phyloP scores from a whole-genome alignment of 2,113 vertebrate species.

The Zosterops pallidus region DNA sequence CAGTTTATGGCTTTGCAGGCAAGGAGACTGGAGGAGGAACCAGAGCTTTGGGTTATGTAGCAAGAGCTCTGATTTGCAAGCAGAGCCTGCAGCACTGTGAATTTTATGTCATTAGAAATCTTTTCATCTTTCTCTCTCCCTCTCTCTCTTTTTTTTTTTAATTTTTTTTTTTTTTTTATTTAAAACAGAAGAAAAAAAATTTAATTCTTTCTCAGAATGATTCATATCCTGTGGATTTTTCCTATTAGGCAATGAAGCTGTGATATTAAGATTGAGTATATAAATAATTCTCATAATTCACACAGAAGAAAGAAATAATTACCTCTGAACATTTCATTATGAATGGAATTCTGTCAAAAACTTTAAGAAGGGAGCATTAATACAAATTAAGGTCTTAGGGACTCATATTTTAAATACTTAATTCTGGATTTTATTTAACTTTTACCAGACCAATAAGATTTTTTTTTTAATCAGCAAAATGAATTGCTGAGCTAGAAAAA shows the following conservation, averaged over 20 bases:
- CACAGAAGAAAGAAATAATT: conserved; percentile 74
- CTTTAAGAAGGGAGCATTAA: conserved; percentile 65
- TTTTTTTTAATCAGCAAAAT: conserved; percentile 52
- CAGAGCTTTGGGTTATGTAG: conserved; percentile 4
- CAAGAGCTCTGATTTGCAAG: conserved; percentile 57
- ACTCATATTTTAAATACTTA: conserved; percentile 62
- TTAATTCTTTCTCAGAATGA: conserved; percentile 59
- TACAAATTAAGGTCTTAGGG: conserved; percentile 68
- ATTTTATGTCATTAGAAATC: conserved; percentile 70
- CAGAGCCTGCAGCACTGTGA: conserved; percentile 51
- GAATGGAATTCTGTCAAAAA: conserved; percentile 72
- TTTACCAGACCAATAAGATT: conserved; percentile 28
- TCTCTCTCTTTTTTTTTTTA: background rate
- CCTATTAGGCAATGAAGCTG: conserved; percentile 67
- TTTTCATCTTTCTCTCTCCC: conserved; percentile 55
- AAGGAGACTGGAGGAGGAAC: conserved; percentile 21
- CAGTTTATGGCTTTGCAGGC: conserved; percentile 72
- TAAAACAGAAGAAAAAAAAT: conserved; percentile 58
- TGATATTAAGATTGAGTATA: conserved; percentile 73
- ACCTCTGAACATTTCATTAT: conserved; percentile 73
- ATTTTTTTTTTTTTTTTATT: conserved; percentile 47
- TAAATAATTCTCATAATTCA: conserved; percentile 78
- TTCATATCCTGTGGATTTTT: conserved; percentile 73
- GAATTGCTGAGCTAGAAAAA: conserved; percentile 27
- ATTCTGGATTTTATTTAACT: conserved; percentile 62